phyloP scores from a whole-genome alignment of 2,797 vertebrate genomes.

The Perodicticus potto region DNA sequence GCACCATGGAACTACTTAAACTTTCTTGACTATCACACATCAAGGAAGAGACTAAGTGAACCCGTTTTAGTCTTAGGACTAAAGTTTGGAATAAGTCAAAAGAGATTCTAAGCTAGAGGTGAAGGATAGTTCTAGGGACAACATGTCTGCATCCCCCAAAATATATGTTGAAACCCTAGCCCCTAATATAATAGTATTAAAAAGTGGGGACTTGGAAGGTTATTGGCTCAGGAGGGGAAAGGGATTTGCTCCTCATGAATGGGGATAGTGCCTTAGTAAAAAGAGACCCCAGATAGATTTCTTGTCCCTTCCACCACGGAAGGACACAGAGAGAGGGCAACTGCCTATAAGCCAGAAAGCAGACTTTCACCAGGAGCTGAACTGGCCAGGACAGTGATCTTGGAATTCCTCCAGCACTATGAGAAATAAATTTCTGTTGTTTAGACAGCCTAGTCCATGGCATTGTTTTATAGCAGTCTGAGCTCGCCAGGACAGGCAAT shows the following conservation, averaged over 20 bases:
- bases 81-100: not conserved
- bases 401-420: not conserved
- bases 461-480: not conserved
- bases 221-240: not conserved
- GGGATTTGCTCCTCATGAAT: not conserved
- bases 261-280: not conserved
- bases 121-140: not conserved
- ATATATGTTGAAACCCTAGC: not conserved
- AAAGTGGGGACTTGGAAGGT: not conserved
- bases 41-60: not conserved
- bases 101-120: not conserved
- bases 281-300: not conserved
- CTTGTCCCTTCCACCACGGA: not conserved
- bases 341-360: not conserved
- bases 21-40: not conserved
- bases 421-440: not conserved
- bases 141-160: not conserved
- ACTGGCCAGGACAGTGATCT: too few relatives aligned
- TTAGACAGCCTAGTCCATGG: too few relatives aligned
- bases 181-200: not conserved
- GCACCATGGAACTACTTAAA: not conserved
- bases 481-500: not conserved
- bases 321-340: not conserved
- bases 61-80: not conserved
- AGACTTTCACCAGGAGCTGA: not conserved